A percentile compares a stretch with the other conserved stretches of the same genome.
These are phyloP conservation scores for Ischnus inquisitorius DNA, from an alignment of 2,888 invertebrate species.

Conservation along the genomic window DNA sequence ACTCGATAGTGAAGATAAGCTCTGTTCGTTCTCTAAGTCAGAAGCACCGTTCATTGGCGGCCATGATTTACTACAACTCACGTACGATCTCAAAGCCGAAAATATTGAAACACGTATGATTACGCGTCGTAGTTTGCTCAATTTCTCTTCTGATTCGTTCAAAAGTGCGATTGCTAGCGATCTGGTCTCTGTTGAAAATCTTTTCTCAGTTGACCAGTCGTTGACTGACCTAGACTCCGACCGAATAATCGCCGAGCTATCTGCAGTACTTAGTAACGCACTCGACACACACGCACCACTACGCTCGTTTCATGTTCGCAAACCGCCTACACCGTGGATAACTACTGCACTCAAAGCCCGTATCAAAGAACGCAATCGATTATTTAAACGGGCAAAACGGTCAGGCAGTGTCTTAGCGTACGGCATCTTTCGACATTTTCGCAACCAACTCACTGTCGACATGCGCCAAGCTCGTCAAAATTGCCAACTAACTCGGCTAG, in stretches of 20 bases:
- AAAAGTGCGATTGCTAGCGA: too few species aligned
- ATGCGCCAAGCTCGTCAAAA: not conserved
- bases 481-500: not conserved
- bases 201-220: too few species aligned
- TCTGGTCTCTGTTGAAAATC: too few species aligned
- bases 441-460: not conserved
- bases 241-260: not conserved
- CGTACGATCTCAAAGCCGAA: too few species aligned
- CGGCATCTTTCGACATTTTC: not conserved
- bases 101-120: too few species aligned
- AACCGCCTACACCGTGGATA: not conserved
- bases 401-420: not conserved
- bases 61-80: too few species aligned
- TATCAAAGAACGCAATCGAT: not conserved
- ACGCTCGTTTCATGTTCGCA: not conserved
- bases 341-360: not conserved
- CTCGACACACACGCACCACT: slow-evolving; percentile 5
- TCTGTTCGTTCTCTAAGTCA: too few species aligned
- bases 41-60: too few species aligned
- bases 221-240: not conserved
- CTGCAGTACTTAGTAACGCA: not conserved
- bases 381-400: not conserved
- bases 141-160: too few species aligned
- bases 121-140: too few species aligned
- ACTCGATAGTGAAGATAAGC: too few species aligned